Percentiles rank a stretch among this genome's conserved stretches.
Conservation (phyloP, 2,888 invertebrate genomes). For the Eulithis testata region DNA sequence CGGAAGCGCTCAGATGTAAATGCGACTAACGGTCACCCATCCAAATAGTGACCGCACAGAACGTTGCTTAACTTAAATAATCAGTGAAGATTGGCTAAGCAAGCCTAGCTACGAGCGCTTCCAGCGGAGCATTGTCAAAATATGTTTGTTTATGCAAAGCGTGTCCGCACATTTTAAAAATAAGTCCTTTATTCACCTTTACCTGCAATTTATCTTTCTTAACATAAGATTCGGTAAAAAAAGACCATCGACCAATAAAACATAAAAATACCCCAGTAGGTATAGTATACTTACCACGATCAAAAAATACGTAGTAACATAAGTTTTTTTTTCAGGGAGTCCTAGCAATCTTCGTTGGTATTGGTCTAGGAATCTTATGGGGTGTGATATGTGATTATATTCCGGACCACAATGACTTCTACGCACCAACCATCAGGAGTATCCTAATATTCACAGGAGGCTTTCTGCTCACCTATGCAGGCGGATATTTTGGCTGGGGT, state of each 20-base stretch:
- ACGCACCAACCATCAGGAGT: constrained; percentile 72
- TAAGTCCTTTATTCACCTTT: background rate
- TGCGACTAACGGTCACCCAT: no score
- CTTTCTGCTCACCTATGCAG: constrained; percentile 63
- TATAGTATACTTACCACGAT: no score
- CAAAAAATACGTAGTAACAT: no score
- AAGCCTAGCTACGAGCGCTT: no score
- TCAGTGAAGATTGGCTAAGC: no score
- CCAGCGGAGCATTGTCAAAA: constrained; percentile 7
- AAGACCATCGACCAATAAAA: no score
- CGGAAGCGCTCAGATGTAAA: no score
- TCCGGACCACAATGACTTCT: constrained; percentile 71
- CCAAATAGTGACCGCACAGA: no score
- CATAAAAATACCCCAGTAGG: no score
- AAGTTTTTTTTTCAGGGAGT: constrained; percentile 60
- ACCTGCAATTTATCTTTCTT: no score
- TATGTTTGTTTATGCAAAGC: constrained; percentile 30
- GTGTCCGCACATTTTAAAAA: constrained; percentile 15
- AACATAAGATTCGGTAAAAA: no score
- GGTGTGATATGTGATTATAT: constrained; percentile 68
- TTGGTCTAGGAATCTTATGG: constrained; percentile 70
- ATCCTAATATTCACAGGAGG: constrained; percentile 71
- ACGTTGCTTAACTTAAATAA: no score
- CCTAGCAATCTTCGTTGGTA: constrained; percentile 71
- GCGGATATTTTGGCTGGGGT: constrained; percentile 73